These are phyloP conservation scores for Nemoura dubitans DNA, from an alignment of 2,888 invertebrate species.

Conservation along the genomic window DNA sequence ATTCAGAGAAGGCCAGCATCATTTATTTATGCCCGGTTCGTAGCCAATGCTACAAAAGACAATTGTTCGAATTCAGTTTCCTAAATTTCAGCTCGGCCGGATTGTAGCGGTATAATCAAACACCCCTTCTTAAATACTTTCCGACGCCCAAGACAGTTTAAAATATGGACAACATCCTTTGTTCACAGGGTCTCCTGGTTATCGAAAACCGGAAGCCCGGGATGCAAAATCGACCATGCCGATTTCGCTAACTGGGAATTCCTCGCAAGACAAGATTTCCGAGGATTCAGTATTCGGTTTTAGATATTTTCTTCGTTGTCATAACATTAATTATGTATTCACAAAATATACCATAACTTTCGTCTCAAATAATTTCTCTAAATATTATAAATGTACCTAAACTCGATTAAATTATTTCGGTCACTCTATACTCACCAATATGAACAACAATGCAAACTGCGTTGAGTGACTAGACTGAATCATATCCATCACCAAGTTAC, in stretches of 20 bases:
- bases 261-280: constrained; percentile 72
- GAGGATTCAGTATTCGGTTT: constrained; percentile 84
- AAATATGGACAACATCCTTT: neutral
- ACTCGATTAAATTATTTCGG: neutral
- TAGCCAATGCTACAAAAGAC: too few relatives aligned
- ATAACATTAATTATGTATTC: neutral
- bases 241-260: constrained; percentile 84
- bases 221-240: constrained; percentile 83
- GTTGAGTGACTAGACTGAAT: neutral
- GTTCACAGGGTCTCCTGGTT: constrained; percentile 81
- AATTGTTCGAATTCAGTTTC: too few relatives aligned
- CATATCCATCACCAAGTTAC: neutral
- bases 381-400: neutral
- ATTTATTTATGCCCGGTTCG: too few relatives aligned
- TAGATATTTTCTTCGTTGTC: constrained; percentile 58
- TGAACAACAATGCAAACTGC: too few relatives aligned
- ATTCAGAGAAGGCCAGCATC: neutral
- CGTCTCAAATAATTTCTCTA: neutral
- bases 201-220: constrained; percentile 82
- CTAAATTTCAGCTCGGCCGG: too few relatives aligned
- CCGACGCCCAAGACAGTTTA: neutral
- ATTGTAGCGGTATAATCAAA: too few relatives aligned
- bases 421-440: neutral
- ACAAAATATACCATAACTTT: neutral
- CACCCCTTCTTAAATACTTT: too few relatives aligned